Evolutionary conservation across 2,113 vertebrate species (phyloP).

Genomic region (Camelus dromedarius): DNA sequence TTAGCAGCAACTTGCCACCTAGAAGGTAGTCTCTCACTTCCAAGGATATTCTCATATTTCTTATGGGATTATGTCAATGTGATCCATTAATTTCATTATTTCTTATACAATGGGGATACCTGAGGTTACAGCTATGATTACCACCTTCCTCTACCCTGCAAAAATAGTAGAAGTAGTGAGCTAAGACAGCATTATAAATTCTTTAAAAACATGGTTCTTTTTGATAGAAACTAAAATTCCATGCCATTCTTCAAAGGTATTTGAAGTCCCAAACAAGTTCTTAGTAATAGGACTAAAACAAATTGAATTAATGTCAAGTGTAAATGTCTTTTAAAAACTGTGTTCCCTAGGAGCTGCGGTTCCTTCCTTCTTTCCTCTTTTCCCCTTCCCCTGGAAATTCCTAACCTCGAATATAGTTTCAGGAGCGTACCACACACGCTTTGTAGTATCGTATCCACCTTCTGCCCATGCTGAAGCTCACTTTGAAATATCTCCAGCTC

Average conservation of each 20-base stretch:
- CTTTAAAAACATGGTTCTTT: conserved; percentile 21
- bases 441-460: background rate
- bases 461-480: background rate
- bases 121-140: background rate
- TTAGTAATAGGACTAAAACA: conserved; percentile 31
- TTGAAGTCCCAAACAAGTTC: background rate
- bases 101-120: background rate
- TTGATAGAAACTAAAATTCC: conserved; percentile 21
- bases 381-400: background rate
- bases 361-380: background rate
- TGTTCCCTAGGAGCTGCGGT: background rate
- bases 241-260: conserved; percentile 2
- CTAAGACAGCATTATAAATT: background rate
- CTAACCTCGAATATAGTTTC: background rate
- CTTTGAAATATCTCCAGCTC: background rate
- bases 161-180: background rate
- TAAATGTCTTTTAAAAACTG: background rate
- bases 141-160: background rate
- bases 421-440: background rate
- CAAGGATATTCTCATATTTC: background rate
- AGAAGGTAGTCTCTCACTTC: background rate
- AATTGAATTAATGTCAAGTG: background rate
- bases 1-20: background rate
- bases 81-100: conserved; percentile 20
- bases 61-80: background rate